These are phyloP conservation scores for Drosophila phalerata DNA, from an alignment of 2,888 invertebrate species.

Conservation along the genomic window DNA sequence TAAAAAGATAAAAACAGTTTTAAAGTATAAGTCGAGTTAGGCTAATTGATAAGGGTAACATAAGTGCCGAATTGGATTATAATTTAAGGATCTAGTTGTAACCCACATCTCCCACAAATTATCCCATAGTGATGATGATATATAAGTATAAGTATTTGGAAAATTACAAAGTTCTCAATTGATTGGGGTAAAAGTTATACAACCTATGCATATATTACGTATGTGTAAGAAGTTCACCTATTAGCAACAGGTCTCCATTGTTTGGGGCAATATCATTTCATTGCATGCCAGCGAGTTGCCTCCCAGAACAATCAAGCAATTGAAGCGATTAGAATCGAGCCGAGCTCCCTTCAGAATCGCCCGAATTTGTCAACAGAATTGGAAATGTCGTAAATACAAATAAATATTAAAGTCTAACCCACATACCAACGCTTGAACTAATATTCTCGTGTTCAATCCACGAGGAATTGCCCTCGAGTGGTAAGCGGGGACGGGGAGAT, in stretches of 20 bases:
- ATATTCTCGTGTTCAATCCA: slow-evolving; percentile 5
- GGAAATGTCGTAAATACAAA: slow-evolving; percentile 67
- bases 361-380: slow-evolving; percentile 69
- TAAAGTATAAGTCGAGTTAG: too few species aligned
- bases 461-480: not conserved
- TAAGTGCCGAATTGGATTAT: too few species aligned
- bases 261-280: slow-evolving; percentile 5
- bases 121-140: too few species aligned
- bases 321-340: slow-evolving; percentile 66
- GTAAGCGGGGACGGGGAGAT: not conserved
- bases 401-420: slow-evolving; percentile 57
- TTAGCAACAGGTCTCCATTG: slow-evolving; percentile 46
- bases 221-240: not conserved
- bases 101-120: too few species aligned
- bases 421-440: slow-evolving; percentile 18
- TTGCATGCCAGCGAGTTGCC: slow-evolving; percentile 49
- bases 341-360: slow-evolving; percentile 26
- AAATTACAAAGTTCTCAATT: not conserved
- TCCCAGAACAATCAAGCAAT: slow-evolving; percentile 60
- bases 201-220: slow-evolving; percentile 5
- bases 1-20: too few species aligned
- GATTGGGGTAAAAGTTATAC: slow-evolving; percentile 8
- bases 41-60: too few species aligned
- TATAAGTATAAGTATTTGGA: too few species aligned
- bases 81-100: not conserved